Conservation (phyloP, 64 coral and sea anemone genomes). For the Acropora tenuis region DNA sequence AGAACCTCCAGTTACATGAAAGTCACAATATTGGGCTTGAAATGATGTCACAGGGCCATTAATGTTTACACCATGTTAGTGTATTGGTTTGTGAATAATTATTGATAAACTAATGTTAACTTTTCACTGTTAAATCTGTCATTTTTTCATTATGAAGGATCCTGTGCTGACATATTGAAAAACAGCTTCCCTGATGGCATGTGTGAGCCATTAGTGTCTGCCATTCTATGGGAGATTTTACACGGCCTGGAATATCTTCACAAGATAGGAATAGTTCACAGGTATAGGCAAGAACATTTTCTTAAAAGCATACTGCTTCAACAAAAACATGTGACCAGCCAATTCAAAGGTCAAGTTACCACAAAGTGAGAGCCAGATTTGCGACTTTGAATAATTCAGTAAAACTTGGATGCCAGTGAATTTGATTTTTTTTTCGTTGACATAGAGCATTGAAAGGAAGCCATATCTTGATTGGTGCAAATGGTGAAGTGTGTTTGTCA, state of each 20-base stretch:
- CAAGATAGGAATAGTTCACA: conserved; percentile 90
- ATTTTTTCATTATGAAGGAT: conserved; percentile 56
- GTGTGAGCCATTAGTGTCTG: conserved; percentile 80
- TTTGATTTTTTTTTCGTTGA: neutral
- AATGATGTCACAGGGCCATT: too few relatives aligned
- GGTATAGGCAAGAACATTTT: conserved; percentile 34
- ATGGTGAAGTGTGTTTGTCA: conserved; percentile 82
- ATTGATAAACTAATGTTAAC: neutral
- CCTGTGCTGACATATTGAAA: conserved; percentile 73
- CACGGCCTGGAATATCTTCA: conserved; percentile 94
- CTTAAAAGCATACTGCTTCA: too few relatives aligned
- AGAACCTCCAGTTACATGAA: too few relatives aligned
- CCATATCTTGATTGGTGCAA: conserved; percentile 76
- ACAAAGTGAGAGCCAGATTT: too few relatives aligned
- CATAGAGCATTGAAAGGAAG: conserved; percentile 85
- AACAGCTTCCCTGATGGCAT: conserved; percentile 80
- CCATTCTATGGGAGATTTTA: conserved; percentile 82
- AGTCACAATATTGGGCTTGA: too few relatives aligned
- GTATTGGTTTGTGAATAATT: too few relatives aligned
- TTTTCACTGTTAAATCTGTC: neutral
- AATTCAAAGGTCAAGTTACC: too few relatives aligned
- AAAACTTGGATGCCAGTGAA: neutral
- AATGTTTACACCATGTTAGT: too few relatives aligned
- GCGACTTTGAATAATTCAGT: too few relatives aligned
- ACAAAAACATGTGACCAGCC: too few relatives aligned